A percentile compares a stretch with the other conserved stretches of the same genome.
Conservation (phyloP, 2,888 invertebrate genomes). For the Coelopa pilipes region DNA sequence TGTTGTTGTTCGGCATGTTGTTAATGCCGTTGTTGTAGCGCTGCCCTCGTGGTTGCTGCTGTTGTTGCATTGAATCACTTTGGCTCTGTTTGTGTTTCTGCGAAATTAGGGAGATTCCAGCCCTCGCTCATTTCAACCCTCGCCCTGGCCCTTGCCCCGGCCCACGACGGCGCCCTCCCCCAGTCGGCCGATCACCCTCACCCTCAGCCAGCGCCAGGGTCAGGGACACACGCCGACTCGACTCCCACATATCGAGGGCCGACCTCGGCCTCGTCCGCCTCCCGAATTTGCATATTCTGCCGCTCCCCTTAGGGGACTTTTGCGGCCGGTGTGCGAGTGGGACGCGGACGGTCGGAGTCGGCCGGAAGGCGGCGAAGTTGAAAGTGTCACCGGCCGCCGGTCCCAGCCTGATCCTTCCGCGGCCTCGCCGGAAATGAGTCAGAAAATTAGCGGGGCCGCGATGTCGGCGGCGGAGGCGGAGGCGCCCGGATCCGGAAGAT, state of each 20-base stretch:
- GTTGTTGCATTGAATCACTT: neutral
- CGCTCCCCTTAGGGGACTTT: neutral
- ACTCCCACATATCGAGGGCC: conserved; percentile 7
- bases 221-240: conserved; percentile 38
- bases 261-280: neutral
- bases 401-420: no score
- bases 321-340: no score
- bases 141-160: neutral
- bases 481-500: neutral
- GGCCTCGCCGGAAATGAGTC: conserved; percentile 22
- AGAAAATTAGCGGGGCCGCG: conserved; percentile 24
- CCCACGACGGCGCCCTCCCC: neutral
- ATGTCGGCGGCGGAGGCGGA: neutral
- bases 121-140: conserved; percentile 25
- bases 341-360: no score
- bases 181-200: neutral
- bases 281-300: neutral
- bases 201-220: no score
- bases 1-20: no score
- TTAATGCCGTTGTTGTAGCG: neutral
- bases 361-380: no score
- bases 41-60: neutral
- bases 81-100: conserved; percentile 16
- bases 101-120: conserved; percentile 17
- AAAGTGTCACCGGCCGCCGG: no score